Conservation (phyloP, 53 echinoderm and acorn worm genomes). For the Echinometra lucunter region DNA sequence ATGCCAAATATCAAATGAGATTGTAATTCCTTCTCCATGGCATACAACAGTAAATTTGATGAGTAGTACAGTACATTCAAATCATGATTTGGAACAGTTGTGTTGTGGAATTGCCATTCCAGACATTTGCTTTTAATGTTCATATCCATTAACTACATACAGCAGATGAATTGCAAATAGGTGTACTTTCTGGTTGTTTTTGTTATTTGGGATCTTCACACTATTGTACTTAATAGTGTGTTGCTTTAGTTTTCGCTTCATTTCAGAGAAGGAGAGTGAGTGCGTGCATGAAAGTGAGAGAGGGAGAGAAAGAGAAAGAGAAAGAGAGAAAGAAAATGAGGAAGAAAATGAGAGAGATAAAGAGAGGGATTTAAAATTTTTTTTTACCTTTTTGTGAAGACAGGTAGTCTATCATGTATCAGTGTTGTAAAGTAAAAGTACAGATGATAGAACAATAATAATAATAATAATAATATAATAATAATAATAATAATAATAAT, state of each 20-base stretch:
- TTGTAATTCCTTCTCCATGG: not conserved
- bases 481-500: no score
- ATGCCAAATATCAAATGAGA: not conserved
- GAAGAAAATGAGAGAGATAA: no score
- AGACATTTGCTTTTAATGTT: not conserved
- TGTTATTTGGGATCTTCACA: not conserved
- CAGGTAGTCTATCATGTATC: no score
- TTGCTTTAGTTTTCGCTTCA: not conserved
- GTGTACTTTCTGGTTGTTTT: not conserved
- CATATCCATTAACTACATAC: not conserved
- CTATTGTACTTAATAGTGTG: no score
- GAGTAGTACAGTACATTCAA: not conserved
- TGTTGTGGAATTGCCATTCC: not conserved
- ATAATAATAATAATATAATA: no score
- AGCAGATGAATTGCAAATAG: not conserved
- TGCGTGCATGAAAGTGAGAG: not conserved
- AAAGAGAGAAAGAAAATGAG: not conserved
- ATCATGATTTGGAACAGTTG: not conserved
- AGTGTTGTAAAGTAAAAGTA: no score
- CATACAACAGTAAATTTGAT: not conserved
- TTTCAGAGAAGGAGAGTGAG: not conserved
- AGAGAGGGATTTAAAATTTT: no score
- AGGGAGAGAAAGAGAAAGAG: not conserved
- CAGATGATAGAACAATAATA: no score
- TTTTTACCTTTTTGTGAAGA: no score